phyloP scores from a whole-genome alignment of 2,888 invertebrate species.

The Nycteola revayana region DNA sequence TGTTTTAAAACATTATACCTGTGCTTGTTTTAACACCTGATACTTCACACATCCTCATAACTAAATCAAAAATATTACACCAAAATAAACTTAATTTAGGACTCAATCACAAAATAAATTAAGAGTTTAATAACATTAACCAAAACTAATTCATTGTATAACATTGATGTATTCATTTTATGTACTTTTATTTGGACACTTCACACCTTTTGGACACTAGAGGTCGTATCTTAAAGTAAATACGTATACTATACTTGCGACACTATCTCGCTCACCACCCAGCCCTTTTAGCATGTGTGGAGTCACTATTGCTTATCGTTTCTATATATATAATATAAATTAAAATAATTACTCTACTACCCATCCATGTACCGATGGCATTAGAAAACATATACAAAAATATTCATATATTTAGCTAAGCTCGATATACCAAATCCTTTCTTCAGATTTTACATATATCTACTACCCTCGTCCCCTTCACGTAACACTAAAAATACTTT shows the following conservation, averaged over 20 bases:
- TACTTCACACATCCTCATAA: conserved; percentile 1
- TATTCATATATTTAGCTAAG: conserved; percentile 19
- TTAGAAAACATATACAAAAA: conserved; percentile 18
- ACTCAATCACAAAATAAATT: conserved; percentile 26
- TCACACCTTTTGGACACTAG: conserved; percentile 17
- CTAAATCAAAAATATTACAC: conserved; percentile 1
- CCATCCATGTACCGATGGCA: not conserved
- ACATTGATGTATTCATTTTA: not conserved
- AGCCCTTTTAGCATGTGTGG: no score
- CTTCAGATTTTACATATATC: not conserved
- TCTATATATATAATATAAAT: no score
- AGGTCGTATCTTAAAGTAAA: conserved; percentile 14
- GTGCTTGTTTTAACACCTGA: no score
- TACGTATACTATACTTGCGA: no score
- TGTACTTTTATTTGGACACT: conserved; percentile 5
- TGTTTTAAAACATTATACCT: no score
- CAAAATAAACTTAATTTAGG: conserved; percentile 3
- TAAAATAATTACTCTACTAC: no score
- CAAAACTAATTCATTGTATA: conserved; percentile 9
- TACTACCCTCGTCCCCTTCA: conserved; percentile 2
- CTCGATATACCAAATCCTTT: conserved; percentile 5
- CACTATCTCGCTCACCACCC: no score
- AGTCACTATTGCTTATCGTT: no score
- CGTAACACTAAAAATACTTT: conserved; percentile 9
- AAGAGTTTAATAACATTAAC: conserved; percentile 11